Evolutionary conservation across 2,113 vertebrate genomes (phyloP).

Genomic region (Sturnira hondurensis): DNA sequence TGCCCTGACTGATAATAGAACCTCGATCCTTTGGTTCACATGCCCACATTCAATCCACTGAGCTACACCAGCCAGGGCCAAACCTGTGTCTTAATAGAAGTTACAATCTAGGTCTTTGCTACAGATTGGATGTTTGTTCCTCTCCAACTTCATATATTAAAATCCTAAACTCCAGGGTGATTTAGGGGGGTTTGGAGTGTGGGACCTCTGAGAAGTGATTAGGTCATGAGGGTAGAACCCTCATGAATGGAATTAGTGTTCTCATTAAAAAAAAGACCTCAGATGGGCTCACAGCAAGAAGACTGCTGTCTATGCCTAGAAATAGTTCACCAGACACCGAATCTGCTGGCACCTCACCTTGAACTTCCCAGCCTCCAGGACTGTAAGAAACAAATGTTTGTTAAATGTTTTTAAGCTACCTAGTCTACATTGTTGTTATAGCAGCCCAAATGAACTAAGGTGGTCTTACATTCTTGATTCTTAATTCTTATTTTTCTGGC

Average conservation of each 20-base stretch:
- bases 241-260: background rate
- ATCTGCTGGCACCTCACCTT: background rate
- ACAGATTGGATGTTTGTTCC: too few species aligned
- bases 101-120: background rate
- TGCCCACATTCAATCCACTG: too few species aligned
- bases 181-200: background rate
- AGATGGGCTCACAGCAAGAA: background rate
- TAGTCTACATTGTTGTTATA: background rate
- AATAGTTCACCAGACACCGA: background rate
- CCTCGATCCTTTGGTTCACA: too few species aligned
- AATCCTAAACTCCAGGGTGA: background rate
- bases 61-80: too few species aligned
- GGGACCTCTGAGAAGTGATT: background rate
- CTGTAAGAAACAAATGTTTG: background rate
- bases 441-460: background rate
- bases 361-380: background rate
- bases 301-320: background rate
- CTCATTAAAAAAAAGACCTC: background rate
- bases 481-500: background rate
- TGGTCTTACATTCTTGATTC: background rate
- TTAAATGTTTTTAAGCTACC: background rate
- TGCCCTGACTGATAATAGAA: too few species aligned
- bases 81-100: background rate
- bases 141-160: background rate
- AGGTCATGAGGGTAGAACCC: background rate